Conservation (phyloP, 2,888 invertebrate species). For the Sphaerophoria taeniata region DNA sequence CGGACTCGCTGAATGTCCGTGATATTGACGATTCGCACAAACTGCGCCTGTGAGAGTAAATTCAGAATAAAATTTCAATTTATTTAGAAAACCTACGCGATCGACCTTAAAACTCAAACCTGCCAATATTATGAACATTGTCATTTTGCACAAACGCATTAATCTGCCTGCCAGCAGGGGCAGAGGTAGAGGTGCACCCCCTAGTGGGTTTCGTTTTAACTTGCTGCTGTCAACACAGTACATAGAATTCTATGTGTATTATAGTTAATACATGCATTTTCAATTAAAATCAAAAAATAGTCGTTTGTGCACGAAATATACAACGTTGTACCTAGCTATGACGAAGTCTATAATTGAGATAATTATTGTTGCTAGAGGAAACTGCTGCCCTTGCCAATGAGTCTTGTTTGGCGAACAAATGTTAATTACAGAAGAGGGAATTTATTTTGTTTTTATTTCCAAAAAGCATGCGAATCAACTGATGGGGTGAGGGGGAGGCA, state of each 20-base stretch:
- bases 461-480: constrained; percentile 52
- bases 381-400: constrained; percentile 37
- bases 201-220: constrained; percentile 45
- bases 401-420: constrained; percentile 8
- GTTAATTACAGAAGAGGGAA: constrained; percentile 45
- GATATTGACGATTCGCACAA: constrained; percentile 22
- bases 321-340: constrained; percentile 8
- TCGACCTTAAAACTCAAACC: constrained; percentile 57
- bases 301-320: not conserved
- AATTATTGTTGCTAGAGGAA: constrained; percentile 37
- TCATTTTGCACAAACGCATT: constrained; percentile 54
- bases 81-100: constrained; percentile 49
- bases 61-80: constrained; percentile 54
- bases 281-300: constrained; percentile 28
- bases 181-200: constrained; percentile 5
- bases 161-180: not conserved
- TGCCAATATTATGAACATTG: constrained; percentile 54
- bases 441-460: not conserved
- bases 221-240: constrained; percentile 16
- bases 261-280: constrained; percentile 23
- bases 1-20: constrained; percentile 40
- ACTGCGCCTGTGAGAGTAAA: not conserved
- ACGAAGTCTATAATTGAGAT: constrained; percentile 51
- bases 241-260: constrained; percentile 19
- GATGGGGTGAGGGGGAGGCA: not conserved